Percentiles rank a stretch among this genome's conserved stretches.
Conservation (phyloP, 1,140 invertebrate genomes). For the Spodoptera frugiperda region DNA sequence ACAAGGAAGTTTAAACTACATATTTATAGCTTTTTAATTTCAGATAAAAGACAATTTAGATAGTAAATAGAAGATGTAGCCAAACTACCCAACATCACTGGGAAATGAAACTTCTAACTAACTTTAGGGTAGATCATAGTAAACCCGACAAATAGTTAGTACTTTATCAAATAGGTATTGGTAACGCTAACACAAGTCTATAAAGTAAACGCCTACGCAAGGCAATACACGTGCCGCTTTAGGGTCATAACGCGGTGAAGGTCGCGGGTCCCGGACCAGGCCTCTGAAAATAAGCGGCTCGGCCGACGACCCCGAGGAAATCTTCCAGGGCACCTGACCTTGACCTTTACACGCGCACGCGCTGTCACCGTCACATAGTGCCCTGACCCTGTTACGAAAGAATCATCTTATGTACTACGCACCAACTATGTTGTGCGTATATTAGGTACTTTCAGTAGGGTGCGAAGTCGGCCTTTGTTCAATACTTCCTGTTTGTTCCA, state of each 20-base stretch:
- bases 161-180: slow-evolving; percentile 25
- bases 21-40: too few relatives aligned
- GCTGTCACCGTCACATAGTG: slow-evolving; percentile 72
- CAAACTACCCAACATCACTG: neutral
- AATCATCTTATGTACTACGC: slow-evolving; percentile 66
- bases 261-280: slow-evolving; percentile 71
- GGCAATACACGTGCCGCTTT: slow-evolving; percentile 74
- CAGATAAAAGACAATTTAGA: too few relatives aligned
- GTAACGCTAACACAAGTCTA: slow-evolving; percentile 56
- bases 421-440: slow-evolving; percentile 42
- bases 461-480: slow-evolving; percentile 4
- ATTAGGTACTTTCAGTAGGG: neutral
- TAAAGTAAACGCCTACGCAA: slow-evolving; percentile 70
- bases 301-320: slow-evolving; percentile 80
- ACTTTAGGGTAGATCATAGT: slow-evolving; percentile 12
- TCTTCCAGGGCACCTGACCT: slow-evolving; percentile 81
- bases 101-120: neutral
- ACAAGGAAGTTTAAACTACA: too few relatives aligned
- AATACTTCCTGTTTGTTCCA: slow-evolving; percentile 22
- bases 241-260: slow-evolving; percentile 76
- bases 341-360: slow-evolving; percentile 83
- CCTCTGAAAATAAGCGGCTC: slow-evolving; percentile 75
- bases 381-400: slow-evolving; percentile 80
- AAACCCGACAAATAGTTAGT: slow-evolving; percentile 12
- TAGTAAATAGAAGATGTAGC: too few relatives aligned